A percentile compares a stretch with the other conserved stretches of the same genome.
These are phyloP conservation scores for Campoplex nolae DNA, from an alignment of 2,888 invertebrate species.

Conservation along the genomic window DNA sequence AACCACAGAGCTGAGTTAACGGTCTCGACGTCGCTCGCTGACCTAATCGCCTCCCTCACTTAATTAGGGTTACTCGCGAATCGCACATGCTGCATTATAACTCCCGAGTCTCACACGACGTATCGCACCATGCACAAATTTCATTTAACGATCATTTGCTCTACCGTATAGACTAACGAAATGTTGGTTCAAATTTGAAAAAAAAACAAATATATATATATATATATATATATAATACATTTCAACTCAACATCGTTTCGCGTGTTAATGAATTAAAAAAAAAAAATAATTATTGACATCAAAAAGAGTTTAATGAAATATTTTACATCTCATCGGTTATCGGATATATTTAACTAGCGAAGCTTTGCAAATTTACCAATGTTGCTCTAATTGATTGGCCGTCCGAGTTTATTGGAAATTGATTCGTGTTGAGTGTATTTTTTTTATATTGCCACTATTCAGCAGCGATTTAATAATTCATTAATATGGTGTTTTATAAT, in stretches of 20 bases:
- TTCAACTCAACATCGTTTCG: background rate
- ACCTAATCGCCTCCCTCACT: slow-evolving; percentile 64
- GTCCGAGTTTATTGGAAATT: background rate
- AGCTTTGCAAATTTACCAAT: background rate
- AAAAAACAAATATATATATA: too few species aligned
- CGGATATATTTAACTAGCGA: background rate
- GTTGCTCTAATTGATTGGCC: background rate
- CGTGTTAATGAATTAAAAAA: background rate
- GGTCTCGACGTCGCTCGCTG: slow-evolving; percentile 53
- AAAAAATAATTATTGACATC: background rate
- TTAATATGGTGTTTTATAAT: background rate
- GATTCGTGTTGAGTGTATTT: background rate
- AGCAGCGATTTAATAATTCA: background rate
- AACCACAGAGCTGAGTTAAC: slow-evolving; percentile 57
- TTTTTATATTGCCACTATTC: background rate
- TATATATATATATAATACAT: background rate
- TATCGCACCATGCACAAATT: slow-evolving; percentile 12
- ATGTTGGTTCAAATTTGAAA: background rate
- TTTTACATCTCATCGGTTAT: background rate
- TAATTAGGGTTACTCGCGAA: slow-evolving; percentile 57
- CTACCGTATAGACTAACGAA: background rate
- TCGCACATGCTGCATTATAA: slow-evolving; percentile 40
- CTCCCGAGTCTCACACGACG: slow-evolving; percentile 24
- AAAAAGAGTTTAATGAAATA: background rate
- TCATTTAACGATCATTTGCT: slow-evolving; percentile 25